These are phyloP conservation scores for Plagodis dolabraria DNA, from an alignment of 2,888 invertebrate genomes.

Conservation along the genomic window DNA sequence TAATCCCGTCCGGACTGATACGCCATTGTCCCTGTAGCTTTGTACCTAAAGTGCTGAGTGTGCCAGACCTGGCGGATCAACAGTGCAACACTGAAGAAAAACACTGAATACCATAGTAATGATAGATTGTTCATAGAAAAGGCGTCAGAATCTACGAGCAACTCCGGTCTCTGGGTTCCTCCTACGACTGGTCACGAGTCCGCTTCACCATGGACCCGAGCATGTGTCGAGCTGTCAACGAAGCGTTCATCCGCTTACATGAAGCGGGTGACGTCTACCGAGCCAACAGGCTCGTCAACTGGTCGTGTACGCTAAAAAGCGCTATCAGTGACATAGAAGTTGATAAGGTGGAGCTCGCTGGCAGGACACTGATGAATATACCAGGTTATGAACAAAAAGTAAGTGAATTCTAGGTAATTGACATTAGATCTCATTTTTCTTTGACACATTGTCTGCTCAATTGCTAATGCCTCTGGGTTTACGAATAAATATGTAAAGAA, in stretches of 20 bases:
- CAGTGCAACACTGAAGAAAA: no score
- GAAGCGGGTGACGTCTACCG: constrained; percentile 96
- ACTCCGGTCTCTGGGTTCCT: constrained; percentile 94
- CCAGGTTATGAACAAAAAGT: constrained; percentile 95
- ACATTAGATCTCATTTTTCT: no score
- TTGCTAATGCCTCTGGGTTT: no score
- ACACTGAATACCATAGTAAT: no score
- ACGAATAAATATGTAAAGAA: no score
- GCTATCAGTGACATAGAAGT: constrained; percentile 99
- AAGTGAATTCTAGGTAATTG: constrained; percentile 6
- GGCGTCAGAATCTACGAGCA: constrained; percentile 91
- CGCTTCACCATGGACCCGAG: constrained; percentile 98
- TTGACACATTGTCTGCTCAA: no score
- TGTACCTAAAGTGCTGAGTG: no score
- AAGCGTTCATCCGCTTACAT: constrained; percentile 96
- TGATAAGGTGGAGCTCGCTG: constrained; percentile 95
- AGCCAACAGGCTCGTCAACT: constrained; percentile 96
- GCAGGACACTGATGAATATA: constrained; percentile 93
- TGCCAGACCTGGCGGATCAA: no score
- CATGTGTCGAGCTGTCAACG: constrained; percentile 94
- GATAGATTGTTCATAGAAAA: constrained; percentile 82
- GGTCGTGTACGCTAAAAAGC: constrained; percentile 98
- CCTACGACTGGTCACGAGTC: constrained; percentile 97
- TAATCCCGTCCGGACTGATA: no score
- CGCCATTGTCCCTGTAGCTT: no score